Evolutionary conservation across 1,140 invertebrate species (phyloP).

Genomic region (Homalodisca vitripennis): DNA sequence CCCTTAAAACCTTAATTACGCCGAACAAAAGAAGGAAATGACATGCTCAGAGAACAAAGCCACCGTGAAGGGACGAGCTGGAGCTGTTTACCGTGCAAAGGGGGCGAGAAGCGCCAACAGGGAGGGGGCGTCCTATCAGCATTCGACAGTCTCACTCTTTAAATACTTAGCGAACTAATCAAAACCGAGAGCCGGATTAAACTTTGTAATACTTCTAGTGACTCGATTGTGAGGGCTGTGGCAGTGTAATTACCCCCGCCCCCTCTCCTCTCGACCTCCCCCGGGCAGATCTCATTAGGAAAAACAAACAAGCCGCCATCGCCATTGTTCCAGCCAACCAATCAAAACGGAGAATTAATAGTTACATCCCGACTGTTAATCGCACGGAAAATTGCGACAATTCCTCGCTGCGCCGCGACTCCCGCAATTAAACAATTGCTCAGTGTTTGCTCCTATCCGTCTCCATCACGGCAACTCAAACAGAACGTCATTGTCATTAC

Average conservation of each 20-base stretch:
- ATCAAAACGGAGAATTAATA: background rate
- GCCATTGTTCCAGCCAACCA: background rate
- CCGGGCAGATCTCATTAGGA: slow-evolving; percentile 34
- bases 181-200: slow-evolving; percentile 23
- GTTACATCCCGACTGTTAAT: background rate
- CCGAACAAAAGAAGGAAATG: slow-evolving; percentile 18
- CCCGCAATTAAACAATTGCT: slow-evolving; percentile 14
- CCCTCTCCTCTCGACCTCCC: background rate
- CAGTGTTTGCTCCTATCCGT: background rate
- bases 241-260: slow-evolving; percentile 1
- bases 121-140: background rate
- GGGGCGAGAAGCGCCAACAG: background rate
- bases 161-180: slow-evolving; percentile 29
- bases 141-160: slow-evolving; percentile 10
- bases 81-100: background rate
- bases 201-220: slow-evolving; percentile 27
- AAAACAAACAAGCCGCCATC: slow-evolving; percentile 31
- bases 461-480: background rate
- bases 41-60: slow-evolving; percentile 3
- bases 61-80: background rate
- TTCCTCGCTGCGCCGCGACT: background rate
- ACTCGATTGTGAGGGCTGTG: slow-evolving; percentile 26
- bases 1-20: slow-evolving; percentile 24
- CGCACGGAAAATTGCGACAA: background rate
- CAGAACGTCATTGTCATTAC: background rate